These are phyloP conservation scores for Actinia tenebrosa DNA, from an alignment of 64 coral and sea anemone genomes.

Conservation along the genomic window DNA sequence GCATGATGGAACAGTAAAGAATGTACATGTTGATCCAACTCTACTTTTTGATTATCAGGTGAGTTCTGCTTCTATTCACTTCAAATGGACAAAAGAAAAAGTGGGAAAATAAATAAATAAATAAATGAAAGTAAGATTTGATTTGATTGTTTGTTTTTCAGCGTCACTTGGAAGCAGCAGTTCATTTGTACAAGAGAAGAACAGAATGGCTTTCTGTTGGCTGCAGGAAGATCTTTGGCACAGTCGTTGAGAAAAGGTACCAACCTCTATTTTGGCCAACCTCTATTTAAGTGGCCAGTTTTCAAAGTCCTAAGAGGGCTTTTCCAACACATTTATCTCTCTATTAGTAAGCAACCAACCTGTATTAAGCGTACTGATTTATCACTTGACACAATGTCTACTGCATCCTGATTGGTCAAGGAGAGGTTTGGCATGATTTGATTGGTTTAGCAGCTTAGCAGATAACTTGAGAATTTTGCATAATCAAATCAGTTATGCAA, in stretches of 20 bases:
- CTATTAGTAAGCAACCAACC: too few relatives aligned
- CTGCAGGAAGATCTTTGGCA: constrained; percentile 81
- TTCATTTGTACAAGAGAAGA: constrained; percentile 89
- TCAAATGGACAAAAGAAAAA: background rate
- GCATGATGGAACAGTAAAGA: constrained; percentile 94
- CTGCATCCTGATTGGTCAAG: too few relatives aligned
- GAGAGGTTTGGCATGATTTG: too few relatives aligned
- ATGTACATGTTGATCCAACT: constrained; percentile 96
- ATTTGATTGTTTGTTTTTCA: background rate
- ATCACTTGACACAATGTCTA: too few relatives aligned
- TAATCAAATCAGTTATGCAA: too few relatives aligned
- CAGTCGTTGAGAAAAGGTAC: constrained; percentile 90
- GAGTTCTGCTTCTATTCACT: background rate
- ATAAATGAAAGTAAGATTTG: background rate
- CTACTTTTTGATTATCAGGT: constrained; percentile 96
- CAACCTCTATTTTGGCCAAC: too few relatives aligned
- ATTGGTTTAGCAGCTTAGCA: too few relatives aligned
- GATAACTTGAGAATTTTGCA: too few relatives aligned
- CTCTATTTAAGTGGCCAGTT: too few relatives aligned
- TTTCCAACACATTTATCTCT: too few relatives aligned
- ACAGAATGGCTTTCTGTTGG: constrained; percentile 84
- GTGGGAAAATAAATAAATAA: background rate
- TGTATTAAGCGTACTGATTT: too few relatives aligned
- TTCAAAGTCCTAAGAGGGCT: too few relatives aligned
- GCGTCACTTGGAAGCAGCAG: constrained; percentile 84